phyloP scores from a whole-genome alignment of 37 sponge, comb jelly and placozoan genomes.

The Mnemiopsis leidyi region DNA sequence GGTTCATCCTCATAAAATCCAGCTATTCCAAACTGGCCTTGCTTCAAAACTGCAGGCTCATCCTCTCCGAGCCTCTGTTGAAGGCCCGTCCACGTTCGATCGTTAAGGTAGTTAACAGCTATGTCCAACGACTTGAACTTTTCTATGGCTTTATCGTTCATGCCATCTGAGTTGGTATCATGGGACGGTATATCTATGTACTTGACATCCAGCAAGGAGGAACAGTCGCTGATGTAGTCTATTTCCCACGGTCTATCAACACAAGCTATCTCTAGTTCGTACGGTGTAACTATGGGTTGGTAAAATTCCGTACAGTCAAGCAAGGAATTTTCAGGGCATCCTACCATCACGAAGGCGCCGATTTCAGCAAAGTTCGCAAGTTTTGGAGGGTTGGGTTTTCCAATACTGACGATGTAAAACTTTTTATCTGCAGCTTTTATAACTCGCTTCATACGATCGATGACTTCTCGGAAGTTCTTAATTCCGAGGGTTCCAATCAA shows the following conservation, averaged over 20 bases:
- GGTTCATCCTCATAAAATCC: constrained; percentile 28
- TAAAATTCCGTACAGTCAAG: constrained; percentile 86
- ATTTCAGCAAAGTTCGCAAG: constrained; percentile 97
- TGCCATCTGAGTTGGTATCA: background rate
- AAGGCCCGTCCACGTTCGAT: constrained; percentile 19
- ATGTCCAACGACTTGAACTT: constrained; percentile 25
- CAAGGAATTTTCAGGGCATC: constrained; percentile 88
- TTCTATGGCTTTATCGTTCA: background rate
- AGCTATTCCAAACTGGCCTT: constrained; percentile 23
- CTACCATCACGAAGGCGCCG: constrained; percentile 90
- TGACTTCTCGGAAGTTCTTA: constrained; percentile 77
- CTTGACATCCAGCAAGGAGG: background rate
- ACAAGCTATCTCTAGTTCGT: constrained; percentile 70
- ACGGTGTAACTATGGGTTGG: constrained; percentile 93
- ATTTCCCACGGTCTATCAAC: constrained; percentile 60
- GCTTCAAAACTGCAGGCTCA: background rate
- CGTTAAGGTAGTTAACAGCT: constrained; percentile 30
- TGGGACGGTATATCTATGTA: background rate
- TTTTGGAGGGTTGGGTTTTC: constrained; percentile 94
- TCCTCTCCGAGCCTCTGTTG: constrained; percentile 42
- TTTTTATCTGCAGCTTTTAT: constrained; percentile 77
- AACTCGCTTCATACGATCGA: constrained; percentile 77
- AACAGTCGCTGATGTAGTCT: constrained; percentile 49
- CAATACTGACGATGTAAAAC: constrained; percentile 90
- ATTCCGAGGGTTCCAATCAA: constrained; percentile 90